These are phyloP conservation scores for Lagocephalus sceleratus DNA, from an alignment of 2,797 vertebrate species.

Conservation along the genomic window DNA sequence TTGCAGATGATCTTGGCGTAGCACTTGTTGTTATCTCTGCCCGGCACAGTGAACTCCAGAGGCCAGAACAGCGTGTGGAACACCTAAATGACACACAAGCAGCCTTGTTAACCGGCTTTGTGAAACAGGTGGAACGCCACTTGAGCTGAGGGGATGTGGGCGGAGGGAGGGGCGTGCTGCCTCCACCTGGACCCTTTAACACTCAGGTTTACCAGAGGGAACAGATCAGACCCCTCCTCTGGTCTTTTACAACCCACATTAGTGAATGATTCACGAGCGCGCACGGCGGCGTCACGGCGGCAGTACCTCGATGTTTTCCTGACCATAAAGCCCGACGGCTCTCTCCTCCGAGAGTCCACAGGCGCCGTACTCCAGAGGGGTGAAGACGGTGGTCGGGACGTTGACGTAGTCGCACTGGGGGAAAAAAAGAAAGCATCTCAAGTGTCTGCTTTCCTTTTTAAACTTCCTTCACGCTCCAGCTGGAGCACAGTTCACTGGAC, in stretches of 20 bases:
- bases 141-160: too few relatives aligned
- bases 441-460: not conserved
- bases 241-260: too few relatives aligned
- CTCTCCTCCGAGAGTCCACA: slow-evolving; percentile 90
- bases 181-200: too few relatives aligned
- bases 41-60: slow-evolving; percentile 89
- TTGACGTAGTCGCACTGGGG: slow-evolving; percentile 92
- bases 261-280: too few relatives aligned
- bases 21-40: slow-evolving; percentile 88
- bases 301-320: slow-evolving; percentile 85
- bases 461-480: too few relatives aligned
- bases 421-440: slow-evolving; percentile 8
- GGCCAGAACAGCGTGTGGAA: slow-evolving; percentile 95
- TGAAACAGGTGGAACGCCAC: too few relatives aligned
- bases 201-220: too few relatives aligned
- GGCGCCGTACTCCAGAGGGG: slow-evolving; percentile 92
- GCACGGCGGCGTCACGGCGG: too few relatives aligned
- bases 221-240: too few relatives aligned
- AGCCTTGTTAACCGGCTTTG: not conserved
- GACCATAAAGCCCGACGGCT: slow-evolving; percentile 78
- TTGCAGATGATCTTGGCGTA: slow-evolving; percentile 93
- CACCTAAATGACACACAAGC: slow-evolving; percentile 69
- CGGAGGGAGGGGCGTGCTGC: too few relatives aligned
- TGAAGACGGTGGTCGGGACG: slow-evolving; percentile 95
- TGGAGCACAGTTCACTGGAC: too few relatives aligned